phyloP scores from a whole-genome alignment of 2,888 invertebrate species.

The Erebia epiphron region DNA sequence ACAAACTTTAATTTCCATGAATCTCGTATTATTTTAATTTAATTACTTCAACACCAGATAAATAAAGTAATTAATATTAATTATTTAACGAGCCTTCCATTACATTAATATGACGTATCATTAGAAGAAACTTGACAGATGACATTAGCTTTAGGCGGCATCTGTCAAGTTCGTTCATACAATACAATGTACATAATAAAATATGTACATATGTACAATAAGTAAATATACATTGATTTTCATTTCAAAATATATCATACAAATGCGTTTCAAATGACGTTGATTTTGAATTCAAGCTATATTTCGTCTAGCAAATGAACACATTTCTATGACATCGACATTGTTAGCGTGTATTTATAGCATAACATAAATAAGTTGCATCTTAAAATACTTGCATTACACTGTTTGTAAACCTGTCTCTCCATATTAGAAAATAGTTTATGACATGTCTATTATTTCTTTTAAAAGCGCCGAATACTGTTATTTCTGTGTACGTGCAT shows the following conservation, averaged over 20 bases:
- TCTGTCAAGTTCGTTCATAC: too few relatives aligned
- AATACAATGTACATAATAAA: too few relatives aligned
- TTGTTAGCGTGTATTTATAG: conserved; percentile 17
- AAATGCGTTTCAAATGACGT: neutral
- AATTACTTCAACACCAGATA: too few relatives aligned
- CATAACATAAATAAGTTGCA: conserved; percentile 12
- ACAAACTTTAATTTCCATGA: too few relatives aligned
- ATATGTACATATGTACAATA: too few relatives aligned
- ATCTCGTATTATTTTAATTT: too few relatives aligned
- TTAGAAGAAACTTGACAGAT: too few relatives aligned
- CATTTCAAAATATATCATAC: too few relatives aligned
- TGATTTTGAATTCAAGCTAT: conserved; percentile 2
- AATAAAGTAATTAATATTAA: too few relatives aligned
- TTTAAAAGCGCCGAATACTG: conserved; percentile 3
- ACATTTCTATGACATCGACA: conserved; percentile 13
- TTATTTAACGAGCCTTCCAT: too few relatives aligned
- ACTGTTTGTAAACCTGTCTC: conserved; percentile 19
- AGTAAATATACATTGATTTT: neutral
- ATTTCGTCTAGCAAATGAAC: conserved; percentile 11
- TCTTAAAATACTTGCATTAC: conserved; percentile 18
- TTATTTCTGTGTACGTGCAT: neutral
- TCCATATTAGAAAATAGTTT: conserved; percentile 16
- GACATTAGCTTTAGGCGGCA: too few relatives aligned
- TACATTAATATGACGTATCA: too few relatives aligned
- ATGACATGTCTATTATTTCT: conserved; percentile 10